Percentiles rank a stretch among this genome's conserved stretches.
Evolutionary conservation across 2,797 vertebrate species (phyloP).

Genomic region (Oreortyx pictus): DNA sequence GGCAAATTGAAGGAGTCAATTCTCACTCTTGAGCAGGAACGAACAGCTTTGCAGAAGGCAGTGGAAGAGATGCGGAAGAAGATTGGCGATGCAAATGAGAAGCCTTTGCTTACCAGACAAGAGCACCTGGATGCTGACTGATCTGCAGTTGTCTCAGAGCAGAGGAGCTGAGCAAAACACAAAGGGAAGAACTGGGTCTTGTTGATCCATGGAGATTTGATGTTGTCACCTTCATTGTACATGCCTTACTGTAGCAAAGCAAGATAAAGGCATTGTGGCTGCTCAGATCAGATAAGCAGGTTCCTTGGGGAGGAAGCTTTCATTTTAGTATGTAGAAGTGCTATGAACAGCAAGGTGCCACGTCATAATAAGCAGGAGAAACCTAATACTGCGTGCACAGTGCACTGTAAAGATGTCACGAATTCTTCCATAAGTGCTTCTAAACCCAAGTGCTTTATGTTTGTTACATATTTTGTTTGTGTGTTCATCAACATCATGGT

Average conservation of each 20-base stretch:
- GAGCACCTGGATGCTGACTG: conserved; percentile 51
- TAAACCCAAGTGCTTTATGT: conserved; percentile 63
- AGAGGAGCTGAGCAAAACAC: conserved; percentile 11
- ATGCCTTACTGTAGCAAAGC: conserved; percentile 46
- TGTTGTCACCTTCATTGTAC: neutral
- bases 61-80: conserved; percentile 79
- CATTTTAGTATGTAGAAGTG: conserved; percentile 1
- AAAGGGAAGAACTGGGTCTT: conserved; percentile 42
- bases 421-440: conserved; percentile 45
- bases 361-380: neutral
- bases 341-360: conserved; percentile 6
- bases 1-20: conserved; percentile 83
- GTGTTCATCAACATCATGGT: neutral
- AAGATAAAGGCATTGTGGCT: neutral
- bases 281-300: neutral
- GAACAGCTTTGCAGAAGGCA: conserved; percentile 81
- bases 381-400: neutral
- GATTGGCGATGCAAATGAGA: neutral
- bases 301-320: conserved; percentile 51
- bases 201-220: neutral
- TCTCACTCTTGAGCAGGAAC: conserved; percentile 86
- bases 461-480: neutral
- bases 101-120: neutral
- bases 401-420: conserved; percentile 26
- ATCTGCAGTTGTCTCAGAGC: neutral